A percentile compares a stretch with the other conserved stretches of the same genome.
Evolutionary conservation across 2,797 vertebrate species (phyloP).

Genomic region (Sebastes vulpes): DNA sequence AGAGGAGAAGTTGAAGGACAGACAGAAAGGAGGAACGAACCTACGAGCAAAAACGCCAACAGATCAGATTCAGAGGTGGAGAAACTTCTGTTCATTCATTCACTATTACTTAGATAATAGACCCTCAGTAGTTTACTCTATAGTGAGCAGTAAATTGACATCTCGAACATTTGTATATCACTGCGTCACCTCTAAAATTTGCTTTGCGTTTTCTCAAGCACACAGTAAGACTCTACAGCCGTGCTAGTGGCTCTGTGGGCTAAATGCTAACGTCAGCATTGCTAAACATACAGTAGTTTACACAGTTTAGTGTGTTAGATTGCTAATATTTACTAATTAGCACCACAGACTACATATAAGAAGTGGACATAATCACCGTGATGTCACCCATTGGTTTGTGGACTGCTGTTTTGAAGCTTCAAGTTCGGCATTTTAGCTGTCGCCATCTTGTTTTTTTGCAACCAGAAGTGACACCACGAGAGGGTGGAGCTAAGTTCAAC

Average conservation of each 20-base stretch:
- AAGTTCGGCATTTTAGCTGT: too few relatives aligned
- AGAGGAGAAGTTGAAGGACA: constrained; percentile 15
- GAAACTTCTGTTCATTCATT: not conserved
- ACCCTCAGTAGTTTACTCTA: not conserved
- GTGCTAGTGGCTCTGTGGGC: not conserved
- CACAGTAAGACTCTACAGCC: not conserved
- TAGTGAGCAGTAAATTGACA: not conserved
- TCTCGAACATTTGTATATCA: not conserved
- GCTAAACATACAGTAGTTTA: not conserved
- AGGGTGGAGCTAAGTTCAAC: too few relatives aligned
- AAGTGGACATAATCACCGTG: too few relatives aligned
- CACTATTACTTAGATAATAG: not conserved
- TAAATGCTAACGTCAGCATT: not conserved
- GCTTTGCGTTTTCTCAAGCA: too few relatives aligned
- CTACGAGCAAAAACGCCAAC: not conserved
- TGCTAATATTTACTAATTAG: not conserved
- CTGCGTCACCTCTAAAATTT: not conserved
- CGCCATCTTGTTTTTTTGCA: too few relatives aligned
- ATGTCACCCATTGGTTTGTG: too few relatives aligned
- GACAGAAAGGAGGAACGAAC: not conserved
- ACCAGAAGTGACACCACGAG: too few relatives aligned
- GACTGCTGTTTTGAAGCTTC: too few relatives aligned
- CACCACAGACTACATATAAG: too few relatives aligned
- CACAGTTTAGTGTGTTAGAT: not conserved
- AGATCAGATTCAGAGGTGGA: not conserved